Base-by-base conservation (phyloP, 2,797 vertebrate genomes). In the Gadopsis marmoratus region DNA sequence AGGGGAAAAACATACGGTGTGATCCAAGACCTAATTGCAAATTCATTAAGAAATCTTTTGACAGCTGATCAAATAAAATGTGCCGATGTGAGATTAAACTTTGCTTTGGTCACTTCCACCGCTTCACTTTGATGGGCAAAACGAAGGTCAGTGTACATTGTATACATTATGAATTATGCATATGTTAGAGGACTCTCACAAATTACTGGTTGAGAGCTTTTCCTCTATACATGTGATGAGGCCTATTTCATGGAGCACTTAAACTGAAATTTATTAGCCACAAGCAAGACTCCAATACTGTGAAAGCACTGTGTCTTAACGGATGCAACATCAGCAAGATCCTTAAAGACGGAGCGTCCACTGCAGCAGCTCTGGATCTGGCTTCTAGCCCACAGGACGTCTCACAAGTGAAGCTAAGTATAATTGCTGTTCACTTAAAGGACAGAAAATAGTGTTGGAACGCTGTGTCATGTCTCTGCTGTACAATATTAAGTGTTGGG, bases 151-250 rank as follows among this genome's bases (percentile, higher is more conserved):
- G 63, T 6, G 33, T 29, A 64, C 2, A 5, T n/a, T 12, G 50
- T 51, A 31, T 43, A 48, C 12, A 21, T 35, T 45, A 85, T 90
- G 13, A 84, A 84, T 85, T 83, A 88, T 91, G 71, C 61, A 85
- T 19, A 64, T 35, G 19, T 73, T 61, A 74, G 62, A 81, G 51
- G 66, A 71, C 67, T 74, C 37, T 69, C 23, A 19, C 26, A 63
- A 74, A 35, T 69, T n/a, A 41, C 11, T 39, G 12, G 19, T 19
- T 63, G 74, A 77, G 66, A 77, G 61, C 58, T 71, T 74, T n/a
- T 74, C 50, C 33, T 55, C 50, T 47, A 23, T 17, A 41, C 12
- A 50, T 7, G 63, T 39, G 37, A 45, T 39, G 16, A 50, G 64
- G 7, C 31, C 1, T 26, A 55, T 50, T 56, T 73, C 21, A 65